Base-by-base conservation (phyloP, 2,888 invertebrate genomes). In the Microctonus brassicae region DNA sequence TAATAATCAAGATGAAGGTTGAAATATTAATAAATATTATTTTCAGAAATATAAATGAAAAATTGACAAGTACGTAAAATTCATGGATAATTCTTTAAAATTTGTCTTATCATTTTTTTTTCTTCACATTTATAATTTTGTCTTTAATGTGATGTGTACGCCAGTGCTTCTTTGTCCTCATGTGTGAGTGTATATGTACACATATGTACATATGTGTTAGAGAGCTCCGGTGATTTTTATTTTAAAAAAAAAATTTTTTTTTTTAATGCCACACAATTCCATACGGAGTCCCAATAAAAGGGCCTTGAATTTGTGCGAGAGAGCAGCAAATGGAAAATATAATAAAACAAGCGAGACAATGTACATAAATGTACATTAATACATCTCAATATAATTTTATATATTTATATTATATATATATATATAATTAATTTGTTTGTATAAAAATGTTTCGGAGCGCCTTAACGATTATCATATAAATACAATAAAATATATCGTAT, bases 1-100 rank as follows among this genome's bases (percentile, higher is more conserved):
- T n/a, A 13, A 52, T 61, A 22, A 36, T 62, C 61, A 62, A 33
- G 22, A 53, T 53, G 36, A 39, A 53, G 52, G 61, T 33, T 60
- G 29, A n/a, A 39, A 42, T 11, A 47, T 17, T 11, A 24, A 24
- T 13, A 26, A 55, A 26, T 24, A 10, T 55, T 26, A 26, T 17
- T 11, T 29, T 10, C 26, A 24, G 47, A 39, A 63, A 47, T 60
- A 42, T 13, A 60, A 47, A 39, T 42, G 34, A 42, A 61, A 57
- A 52, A 13, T n/a, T 7, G 36, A 24, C 7, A 22, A 47, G 17
- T n/a, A 17, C 47, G n/a, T n/a, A 47, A 17, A 47, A 17, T 17
- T 47, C 7, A 20, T 57, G 36, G 42, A 63, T 26, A 33, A 57
- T 47, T n/a, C 20, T 22, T 53, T 53, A n/a, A 64, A 53, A 52